Base-by-base conservation (phyloP, 2,888 invertebrate species). In the Drosophila prolongata region DNA sequence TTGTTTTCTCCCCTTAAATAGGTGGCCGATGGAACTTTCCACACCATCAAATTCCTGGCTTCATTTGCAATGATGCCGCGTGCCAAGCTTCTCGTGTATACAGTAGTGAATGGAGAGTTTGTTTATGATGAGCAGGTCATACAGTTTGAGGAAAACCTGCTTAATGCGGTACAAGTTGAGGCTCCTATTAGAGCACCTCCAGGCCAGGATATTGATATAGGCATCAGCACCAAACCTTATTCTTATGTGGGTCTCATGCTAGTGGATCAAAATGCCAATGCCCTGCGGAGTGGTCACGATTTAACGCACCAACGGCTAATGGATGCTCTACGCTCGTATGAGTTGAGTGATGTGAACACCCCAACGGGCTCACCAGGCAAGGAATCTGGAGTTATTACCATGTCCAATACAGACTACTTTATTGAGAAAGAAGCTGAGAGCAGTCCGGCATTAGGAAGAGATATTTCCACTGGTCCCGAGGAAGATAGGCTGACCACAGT, bases 201-300 rank as follows among this genome's bases (percentile, higher is more conserved):
- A 0, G 97, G 96, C 47, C 94, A 95, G 42, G 94, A 95, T 72
- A 95, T 98, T 8, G 96, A 97, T 81, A 93, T 99, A 14, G 94
- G 95, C 0, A 95, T 98, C 47, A 94, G 94, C 11, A 96, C 98
- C 0, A 97, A 96, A 86, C 96, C 98, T 0, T 96, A 97, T 84
- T 97, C 98, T 0, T 95, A 96, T 81, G 95, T 98, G 19, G 98
- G 97, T 5, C 92, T 99, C n/a, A 93, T 98, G 87, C 98, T 97
- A 0, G 95, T 97, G 3, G 98, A 99, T 92, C 95, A 97, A 90
- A 95, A 96, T 89, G 95, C 96, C 1, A 91, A 95, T 9, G 92
- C 47, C 0, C 30, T 97, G 50, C 95, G 95, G 88, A 93, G 94
- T 42, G 96, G 90, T 6, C 90, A 92, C 40, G 92, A 92, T 68